These are phyloP conservation scores for Oscheius sp. DNA, from an alignment of 2,888 invertebrate genomes.

Conservation along the genomic window DNA sequence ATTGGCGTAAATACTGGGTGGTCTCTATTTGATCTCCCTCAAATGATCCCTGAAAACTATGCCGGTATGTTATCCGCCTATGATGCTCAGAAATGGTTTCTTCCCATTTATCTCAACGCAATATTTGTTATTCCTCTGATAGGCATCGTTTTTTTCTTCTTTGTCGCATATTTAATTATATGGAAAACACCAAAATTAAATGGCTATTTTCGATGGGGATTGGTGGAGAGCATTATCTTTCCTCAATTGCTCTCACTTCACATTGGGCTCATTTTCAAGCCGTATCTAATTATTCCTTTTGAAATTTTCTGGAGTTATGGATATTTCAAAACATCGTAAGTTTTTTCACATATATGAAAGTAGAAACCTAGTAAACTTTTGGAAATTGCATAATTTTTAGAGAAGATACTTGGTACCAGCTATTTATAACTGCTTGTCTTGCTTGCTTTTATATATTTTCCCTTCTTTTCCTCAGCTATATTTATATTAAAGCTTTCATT, in stretches of 20 bases:
- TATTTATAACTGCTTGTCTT: background rate
- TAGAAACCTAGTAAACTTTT: no score
- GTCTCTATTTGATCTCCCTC: no score
- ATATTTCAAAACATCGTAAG: background rate
- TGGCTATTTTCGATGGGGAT: background rate
- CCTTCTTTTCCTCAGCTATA: background rate
- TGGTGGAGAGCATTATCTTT: background rate
- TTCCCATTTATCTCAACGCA: background rate
- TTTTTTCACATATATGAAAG: background rate
- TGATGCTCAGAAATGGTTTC: background rate
- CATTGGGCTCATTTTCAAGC: background rate
- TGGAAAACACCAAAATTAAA: background rate
- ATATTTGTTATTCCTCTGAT: background rate
- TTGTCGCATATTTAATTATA: background rate
- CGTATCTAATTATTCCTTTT: background rate
- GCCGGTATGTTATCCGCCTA: background rate
- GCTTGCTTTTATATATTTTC: background rate
- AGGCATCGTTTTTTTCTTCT: background rate
- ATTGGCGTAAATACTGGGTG: no score
- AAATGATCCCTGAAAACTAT: background rate
- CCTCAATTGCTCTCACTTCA: background rate
- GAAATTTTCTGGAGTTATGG: slow-evolving; percentile 10
- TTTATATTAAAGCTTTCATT: background rate
- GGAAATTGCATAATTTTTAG: background rate
- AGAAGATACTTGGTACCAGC: background rate